These are phyloP conservation scores for Caenorhabditis latens DNA, from an alignment of 1,140 invertebrate genomes.

Conservation along the genomic window DNA sequence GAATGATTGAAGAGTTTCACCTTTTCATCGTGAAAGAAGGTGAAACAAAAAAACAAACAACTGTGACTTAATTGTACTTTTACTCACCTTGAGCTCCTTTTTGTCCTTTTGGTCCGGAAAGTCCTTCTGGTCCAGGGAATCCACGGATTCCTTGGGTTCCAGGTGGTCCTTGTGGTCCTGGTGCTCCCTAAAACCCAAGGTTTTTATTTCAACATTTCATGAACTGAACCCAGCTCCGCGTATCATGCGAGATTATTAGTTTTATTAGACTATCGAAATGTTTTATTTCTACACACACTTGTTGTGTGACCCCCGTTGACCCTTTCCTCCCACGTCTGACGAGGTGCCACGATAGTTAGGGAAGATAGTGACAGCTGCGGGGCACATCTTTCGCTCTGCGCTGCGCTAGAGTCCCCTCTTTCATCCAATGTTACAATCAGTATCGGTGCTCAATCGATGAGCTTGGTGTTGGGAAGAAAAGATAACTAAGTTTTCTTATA, in stretches of 20 bases:
- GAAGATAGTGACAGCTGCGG: slow-evolving; percentile 33
- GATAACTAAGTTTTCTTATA: no score
- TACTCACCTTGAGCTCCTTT: slow-evolving; percentile 63
- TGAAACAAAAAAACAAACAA: neutral
- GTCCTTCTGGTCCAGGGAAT: slow-evolving; percentile 77
- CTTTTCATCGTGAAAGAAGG: neutral
- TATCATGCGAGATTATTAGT: no score
- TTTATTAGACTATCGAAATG: neutral
- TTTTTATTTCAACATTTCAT: no score
- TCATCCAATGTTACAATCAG: slow-evolving; percentile 20
- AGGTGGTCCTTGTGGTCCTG: slow-evolving; percentile 76
- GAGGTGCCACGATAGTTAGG: neutral
- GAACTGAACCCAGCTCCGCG: no score
- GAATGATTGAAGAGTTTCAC: slow-evolving; percentile 17
- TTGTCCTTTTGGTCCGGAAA: slow-evolving; percentile 74
- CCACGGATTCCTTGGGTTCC: slow-evolving; percentile 74
- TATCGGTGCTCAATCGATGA: slow-evolving; percentile 7
- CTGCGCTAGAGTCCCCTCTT: neutral
- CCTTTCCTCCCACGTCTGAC: slow-evolving; percentile 43
- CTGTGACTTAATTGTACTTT: neutral
- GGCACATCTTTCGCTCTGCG: neutral
- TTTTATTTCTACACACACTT: neutral
- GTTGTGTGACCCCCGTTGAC: slow-evolving; percentile 28
- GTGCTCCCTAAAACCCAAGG: slow-evolving; percentile 70
- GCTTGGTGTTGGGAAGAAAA: neutral